Evolutionary conservation across 1,140 invertebrate genomes (phyloP), one percentile per base, ranked within the genome.

Genomic region (Phymorhynchus buccinoides): DNA sequence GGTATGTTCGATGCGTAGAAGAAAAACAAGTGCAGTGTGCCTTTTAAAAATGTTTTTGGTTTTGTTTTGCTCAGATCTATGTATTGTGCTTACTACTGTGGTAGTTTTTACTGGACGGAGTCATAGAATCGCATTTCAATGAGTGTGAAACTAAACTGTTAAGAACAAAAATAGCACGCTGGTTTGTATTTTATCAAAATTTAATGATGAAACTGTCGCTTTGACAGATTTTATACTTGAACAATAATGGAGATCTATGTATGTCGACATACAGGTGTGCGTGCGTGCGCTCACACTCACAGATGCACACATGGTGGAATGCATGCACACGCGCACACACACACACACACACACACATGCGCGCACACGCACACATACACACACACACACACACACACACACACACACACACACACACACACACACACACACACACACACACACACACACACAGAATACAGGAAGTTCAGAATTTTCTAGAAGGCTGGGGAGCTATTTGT

Each of bases 311-410:
- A 73, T 27, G n/a, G n/a, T n/a, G n/a, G n/a, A n/a, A 68, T 27
- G 7, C 22, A 68, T 68, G 22, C 75, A 78, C 75, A 78, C 75
- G 44, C 75, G 44, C n/a, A 44, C 75, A 35, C 75, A 78, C 37
- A 78, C 75, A 44, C 75, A 42, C 39, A 42, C 22, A 42, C 39
- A 78, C 75, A 78, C 12, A 35, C 71, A 73, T 32, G 4, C 30
- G 30, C 71, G 35, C 71, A 77, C 37, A 41, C 39, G 42, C 75
- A 71, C 68, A 71, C 68, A 71, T 4, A 71, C 35, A 37, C 68
- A 71, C 35, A 37, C 68, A 71, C 68, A 71, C 68, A 71, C 30
- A 71, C 35, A 37, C 14, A 7, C 75, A 44, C 41, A 44, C 75
- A 78, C 22, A 27, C 7, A 27, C 27, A 27, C 71, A 75, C 71